phyloP scores from a whole-genome alignment of 1,140 invertebrate species.

The Pollicipes pollicipes region DNA sequence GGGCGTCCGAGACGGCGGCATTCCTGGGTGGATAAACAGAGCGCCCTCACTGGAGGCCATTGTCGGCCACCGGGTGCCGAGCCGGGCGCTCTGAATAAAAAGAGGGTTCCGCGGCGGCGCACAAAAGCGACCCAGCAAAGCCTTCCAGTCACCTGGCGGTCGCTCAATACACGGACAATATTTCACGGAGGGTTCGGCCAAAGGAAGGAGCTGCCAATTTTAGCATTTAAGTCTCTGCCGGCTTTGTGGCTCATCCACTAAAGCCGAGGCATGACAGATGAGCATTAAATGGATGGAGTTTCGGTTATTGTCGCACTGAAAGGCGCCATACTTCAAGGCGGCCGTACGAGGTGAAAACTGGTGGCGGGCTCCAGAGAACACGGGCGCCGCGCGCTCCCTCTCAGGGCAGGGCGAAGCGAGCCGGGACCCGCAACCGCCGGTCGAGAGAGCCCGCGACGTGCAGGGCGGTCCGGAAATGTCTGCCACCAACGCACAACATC shows the following conservation, averaged over 20 bases:
- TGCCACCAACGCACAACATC: too few species aligned
- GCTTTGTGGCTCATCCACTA: not conserved
- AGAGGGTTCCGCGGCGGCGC: too few species aligned
- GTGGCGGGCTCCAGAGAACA: not conserved
- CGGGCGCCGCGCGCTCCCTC: too few species aligned
- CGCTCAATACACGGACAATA: not conserved
- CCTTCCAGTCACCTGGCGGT: not conserved
- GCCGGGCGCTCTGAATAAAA: not conserved
- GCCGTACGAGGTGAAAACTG: not conserved
- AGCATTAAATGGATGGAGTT: constrained; percentile 2
- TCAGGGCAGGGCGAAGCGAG: too few species aligned
- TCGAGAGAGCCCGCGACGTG: too few species aligned
- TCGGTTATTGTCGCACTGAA: not conserved
- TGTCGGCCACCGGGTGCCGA: not conserved
- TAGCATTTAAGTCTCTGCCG: not conserved
- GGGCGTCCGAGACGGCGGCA: not conserved
- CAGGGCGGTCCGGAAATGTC: too few species aligned
- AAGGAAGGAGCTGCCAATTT: not conserved
- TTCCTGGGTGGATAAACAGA: not conserved
- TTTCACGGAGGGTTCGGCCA: not conserved
- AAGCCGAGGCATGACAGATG: not conserved
- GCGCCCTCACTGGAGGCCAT: not conserved
- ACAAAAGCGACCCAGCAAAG: not conserved
- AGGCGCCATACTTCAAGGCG: not conserved
- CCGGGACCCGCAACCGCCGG: too few species aligned